Conservation (phyloP, 2,888 invertebrate species). For the Tineola bisselliella region DNA sequence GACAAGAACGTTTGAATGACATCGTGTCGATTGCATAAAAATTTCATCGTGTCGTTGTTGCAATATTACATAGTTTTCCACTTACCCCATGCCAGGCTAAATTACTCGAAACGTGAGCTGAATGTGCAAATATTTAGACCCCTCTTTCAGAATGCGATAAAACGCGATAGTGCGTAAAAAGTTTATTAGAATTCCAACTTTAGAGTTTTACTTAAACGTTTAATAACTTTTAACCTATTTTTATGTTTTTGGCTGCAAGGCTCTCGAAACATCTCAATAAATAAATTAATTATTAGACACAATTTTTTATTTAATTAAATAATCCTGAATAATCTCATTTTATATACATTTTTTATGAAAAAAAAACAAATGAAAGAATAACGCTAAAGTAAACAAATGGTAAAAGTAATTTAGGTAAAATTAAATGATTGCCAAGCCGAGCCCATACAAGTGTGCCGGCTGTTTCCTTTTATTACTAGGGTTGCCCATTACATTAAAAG, state of each 20-base stretch:
- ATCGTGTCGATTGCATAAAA: too few species aligned
- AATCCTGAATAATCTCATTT: too few species aligned
- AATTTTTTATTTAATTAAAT: too few species aligned
- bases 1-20: too few species aligned
- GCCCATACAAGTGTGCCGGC: conserved; percentile 57
- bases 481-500: background rate
- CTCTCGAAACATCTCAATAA: too few species aligned
- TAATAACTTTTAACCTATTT: too few species aligned
- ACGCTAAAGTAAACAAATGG: conserved; percentile 4
- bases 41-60: background rate
- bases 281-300: too few species aligned
- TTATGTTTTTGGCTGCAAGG: too few species aligned
- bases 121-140: conserved; percentile 35
- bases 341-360: too few species aligned
- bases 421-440: conserved; percentile 49
- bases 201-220: background rate
- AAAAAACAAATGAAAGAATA: background rate
- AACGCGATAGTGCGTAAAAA: conserved; percentile 6
- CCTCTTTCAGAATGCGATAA: background rate
- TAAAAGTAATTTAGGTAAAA: conserved; percentile 35
- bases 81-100: conserved; percentile 32
- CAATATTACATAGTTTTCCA: conserved; percentile 49
- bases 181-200: conserved; percentile 9
- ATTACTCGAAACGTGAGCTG: conserved; percentile 47
- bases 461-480: conserved; percentile 25